Evolutionary conservation across 2,797 vertebrate species (phyloP).

Genomic region (Poecilia picta): DNA sequence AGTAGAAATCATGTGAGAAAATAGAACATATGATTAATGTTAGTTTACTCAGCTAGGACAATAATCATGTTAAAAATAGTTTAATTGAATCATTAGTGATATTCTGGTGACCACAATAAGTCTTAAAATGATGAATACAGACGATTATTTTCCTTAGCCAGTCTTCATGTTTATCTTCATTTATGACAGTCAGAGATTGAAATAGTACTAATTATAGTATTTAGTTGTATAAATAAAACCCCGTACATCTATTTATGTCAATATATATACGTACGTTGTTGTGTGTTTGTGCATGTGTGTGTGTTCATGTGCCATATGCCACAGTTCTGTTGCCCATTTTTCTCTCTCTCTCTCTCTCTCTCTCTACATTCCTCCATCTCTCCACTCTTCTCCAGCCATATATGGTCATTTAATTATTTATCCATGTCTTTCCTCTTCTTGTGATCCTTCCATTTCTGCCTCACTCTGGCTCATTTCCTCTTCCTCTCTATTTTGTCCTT

Average conservation of each 20-base stretch:
- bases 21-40: neutral
- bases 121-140: neutral
- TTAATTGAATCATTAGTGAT: neutral
- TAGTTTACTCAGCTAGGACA: neutral
- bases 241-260: neutral
- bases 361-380: conserved; percentile 25
- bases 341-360: conserved; percentile 18
- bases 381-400: conserved; percentile 50
- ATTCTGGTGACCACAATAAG: neutral
- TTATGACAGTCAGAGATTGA: neutral
- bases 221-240: neutral
- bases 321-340: conserved; percentile 46
- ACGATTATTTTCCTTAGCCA: neutral
- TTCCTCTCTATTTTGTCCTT: conserved; percentile 30
- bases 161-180: neutral
- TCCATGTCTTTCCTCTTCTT: conserved; percentile 33
- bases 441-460: conserved; percentile 8
- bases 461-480: conserved; percentile 26
- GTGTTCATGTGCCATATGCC: conserved; percentile 22
- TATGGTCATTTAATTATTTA: conserved; percentile 72
- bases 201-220: neutral
- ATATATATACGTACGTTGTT: neutral
- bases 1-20: no score
- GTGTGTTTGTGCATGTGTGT: conserved; percentile 9
- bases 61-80: neutral